Conservation (phyloP, 2,113 vertebrate genomes). For the Gila orcuttii region DNA sequence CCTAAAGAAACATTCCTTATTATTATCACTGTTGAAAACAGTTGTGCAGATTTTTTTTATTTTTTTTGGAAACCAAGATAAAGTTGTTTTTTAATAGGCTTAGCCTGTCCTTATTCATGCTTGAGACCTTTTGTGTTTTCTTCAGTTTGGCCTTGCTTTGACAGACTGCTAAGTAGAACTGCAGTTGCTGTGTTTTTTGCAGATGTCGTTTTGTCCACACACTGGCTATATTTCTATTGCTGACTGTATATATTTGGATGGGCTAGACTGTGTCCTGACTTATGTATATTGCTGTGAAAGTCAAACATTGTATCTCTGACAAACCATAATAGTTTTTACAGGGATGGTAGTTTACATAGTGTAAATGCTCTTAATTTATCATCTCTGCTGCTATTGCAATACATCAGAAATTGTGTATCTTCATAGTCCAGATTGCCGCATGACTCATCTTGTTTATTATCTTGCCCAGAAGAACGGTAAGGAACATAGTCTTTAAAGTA, state of each 20-base stretch:
- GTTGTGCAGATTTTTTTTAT: too few species aligned
- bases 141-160: conserved; percentile 25
- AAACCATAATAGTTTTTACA: background rate
- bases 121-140: conserved; percentile 23
- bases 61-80: too few species aligned
- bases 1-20: too few species aligned
- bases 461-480: background rate
- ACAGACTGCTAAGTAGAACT: conserved; percentile 30
- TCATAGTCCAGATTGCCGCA: background rate
- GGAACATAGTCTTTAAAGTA: conserved; percentile 1
- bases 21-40: too few species aligned
- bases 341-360: conserved; percentile 34
- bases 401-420: conserved; percentile 28
- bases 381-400: conserved; percentile 15
- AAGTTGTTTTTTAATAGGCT: too few species aligned
- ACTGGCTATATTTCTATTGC: conserved; percentile 8
- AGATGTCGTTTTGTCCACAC: conserved; percentile 30
- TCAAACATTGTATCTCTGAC: conserved; percentile 42
- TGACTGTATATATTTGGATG: conserved; percentile 25
- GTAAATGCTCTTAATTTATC: conserved; percentile 38
- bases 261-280: conserved; percentile 33
- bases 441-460: background rate
- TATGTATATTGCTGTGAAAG: conserved; percentile 38
- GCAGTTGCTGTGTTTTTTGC: background rate
- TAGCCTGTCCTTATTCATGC: conserved; percentile 9